Evolutionary conservation across 2,888 invertebrate genomes (phyloP), one percentile per base, ranked within the genome.

Genomic region (Nemapogon koenigi): DNA sequence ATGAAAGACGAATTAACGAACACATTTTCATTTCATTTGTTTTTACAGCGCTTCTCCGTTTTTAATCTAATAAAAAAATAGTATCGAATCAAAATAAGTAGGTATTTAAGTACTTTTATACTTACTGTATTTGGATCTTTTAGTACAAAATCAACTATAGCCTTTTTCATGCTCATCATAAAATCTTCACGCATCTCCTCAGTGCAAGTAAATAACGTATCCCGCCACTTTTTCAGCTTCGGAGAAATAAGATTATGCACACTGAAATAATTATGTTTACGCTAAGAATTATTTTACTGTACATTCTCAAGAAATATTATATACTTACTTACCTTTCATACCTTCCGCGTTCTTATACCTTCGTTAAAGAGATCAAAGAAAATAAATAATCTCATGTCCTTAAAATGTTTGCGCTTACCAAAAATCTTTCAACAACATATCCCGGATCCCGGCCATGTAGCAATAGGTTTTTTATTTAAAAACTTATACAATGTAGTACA

Each of bases 71-170:
- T 22, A 7, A 22, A 22, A 22, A 22, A 22, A 22, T 10, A 6
- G 6, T 7, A 22, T 22, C 22, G 8, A 22, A 22, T 22, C 8
- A 22, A 22, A 22, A 6, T 22, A 22, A 22, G 6, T 22, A 22
- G 8, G 22, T 14, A 27, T n/a, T 4, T n/a, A 4, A 4, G 14
- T 27, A 27, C n/a, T 4, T 27, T 27, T 27, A 17, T 17, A 31
- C 30, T n/a, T 47, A 73, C 80, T 67, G 70, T 71, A 45, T 69
- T 73, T 0, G 90, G 88, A 67, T 94, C 91, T 52, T 89, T 87
- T 3, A 97, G 75, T 1, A 94, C 93, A 61, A 94, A 97, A 69
- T 96, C 95, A 1, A 97, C 90, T 37, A 92, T 90, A 0, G 94
- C 90, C 59, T 94, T 94, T 59, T 95, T 96, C 57, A 95, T 90